Evolutionary conservation across 2,888 invertebrate genomes (phyloP), one percentile per base, ranked within the genome.

Genomic region (Microplitis manilae): DNA sequence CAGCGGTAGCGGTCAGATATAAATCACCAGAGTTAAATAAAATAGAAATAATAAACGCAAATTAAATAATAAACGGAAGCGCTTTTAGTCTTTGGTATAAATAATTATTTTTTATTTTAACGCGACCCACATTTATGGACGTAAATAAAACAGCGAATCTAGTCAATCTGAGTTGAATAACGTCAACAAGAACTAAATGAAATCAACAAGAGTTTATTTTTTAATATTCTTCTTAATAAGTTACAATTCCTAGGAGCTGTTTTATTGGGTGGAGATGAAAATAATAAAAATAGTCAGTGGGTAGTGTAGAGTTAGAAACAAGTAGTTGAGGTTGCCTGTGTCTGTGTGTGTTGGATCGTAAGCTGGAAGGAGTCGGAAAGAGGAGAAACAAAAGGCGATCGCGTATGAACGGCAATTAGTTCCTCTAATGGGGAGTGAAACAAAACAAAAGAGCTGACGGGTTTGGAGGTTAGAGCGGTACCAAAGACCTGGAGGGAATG

Each of bases 371-470:
- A 83, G 83, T 83, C 83, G 80, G 83, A 81, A 82, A 85, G 84
- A 84, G 85, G 82, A 85, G 83, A 85, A 86, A 87, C 85, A 88
- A 88, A 88, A 88, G 87, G 86, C 86, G 87, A 87, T 88, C 88
- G 87, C 86, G 87, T 86, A 88, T 87, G 86, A 86, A 86, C 86
- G 86, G 86, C 88, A 88, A 89, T 89, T 88, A 89, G 88, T 85
- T 83, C 86, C 84, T 87, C 88, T 88, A 89, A 89, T 89, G 87
- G 87, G 83, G 86, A 85, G 86, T 86, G 86, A 88, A 87, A 85
- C 84, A 87, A 87, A 88, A 88, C 86, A 88, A 88, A 87, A 86
- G 87, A 85, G 86, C 38, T 38, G 62, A 5, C 20, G 70, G 83
- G 13, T 70, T 50, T 70, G 30, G 20, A 70, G 20, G 72, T 38